Conservation (phyloP, 2,888 invertebrate genomes). For the Pinctada fucata region DNA sequence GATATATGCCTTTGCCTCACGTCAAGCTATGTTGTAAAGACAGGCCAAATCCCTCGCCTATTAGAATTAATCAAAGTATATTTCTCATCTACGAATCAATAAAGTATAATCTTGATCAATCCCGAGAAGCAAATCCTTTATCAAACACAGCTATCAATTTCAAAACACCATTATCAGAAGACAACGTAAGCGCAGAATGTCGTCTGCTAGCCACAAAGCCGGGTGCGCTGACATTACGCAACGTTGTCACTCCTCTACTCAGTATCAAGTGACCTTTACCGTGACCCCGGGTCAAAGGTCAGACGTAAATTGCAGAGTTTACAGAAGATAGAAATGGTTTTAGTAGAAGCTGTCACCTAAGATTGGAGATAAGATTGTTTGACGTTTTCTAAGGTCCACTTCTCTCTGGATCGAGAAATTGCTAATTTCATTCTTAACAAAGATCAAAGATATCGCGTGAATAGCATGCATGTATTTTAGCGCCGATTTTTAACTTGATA, state of each 20-base stretch:
- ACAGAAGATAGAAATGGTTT: neutral
- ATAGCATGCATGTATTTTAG: neutral
- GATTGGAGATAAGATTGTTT: neutral
- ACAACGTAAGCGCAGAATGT: neutral
- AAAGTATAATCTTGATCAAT: neutral
- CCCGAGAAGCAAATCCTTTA: neutral
- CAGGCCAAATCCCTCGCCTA: neutral
- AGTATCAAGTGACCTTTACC: neutral
- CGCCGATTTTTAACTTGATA: neutral
- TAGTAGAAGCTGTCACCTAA: slow-evolving; percentile 1
- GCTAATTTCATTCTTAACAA: neutral
- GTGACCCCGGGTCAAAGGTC: slow-evolving; percentile 1
- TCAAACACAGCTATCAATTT: neutral
- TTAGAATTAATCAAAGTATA: neutral
- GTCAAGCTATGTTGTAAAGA: neutral
- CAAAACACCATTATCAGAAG: neutral
- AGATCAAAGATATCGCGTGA: neutral
- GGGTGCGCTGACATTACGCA: neutral
- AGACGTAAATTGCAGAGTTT: neutral
- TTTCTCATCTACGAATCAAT: neutral
- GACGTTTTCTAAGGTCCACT: neutral
- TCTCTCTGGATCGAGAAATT: neutral
- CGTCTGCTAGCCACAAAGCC: neutral
- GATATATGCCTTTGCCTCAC: neutral
- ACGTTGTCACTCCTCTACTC: neutral